Conservation (phyloP, 23 tunicate species). For the Oikopleura vanhoeffeni region DNA sequence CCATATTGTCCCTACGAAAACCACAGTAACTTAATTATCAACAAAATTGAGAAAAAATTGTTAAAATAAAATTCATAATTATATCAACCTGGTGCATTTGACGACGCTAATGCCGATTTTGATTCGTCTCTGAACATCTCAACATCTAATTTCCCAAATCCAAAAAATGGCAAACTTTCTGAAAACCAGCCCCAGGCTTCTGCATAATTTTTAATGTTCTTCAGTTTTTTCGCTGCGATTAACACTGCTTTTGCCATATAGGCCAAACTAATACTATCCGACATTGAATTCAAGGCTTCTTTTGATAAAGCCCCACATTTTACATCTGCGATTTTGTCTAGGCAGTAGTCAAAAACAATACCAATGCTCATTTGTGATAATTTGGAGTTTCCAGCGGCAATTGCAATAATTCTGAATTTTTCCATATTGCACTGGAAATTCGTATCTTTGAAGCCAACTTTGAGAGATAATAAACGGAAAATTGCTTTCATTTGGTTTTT, state of each 20-base stretch:
- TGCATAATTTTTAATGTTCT: neutral
- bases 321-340: conserved; percentile 63
- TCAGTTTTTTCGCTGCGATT: neutral
- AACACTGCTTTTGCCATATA: conserved; percentile 39
- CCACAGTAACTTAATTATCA: no score
- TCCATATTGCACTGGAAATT: conserved; percentile 75
- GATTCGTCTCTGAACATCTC: neutral
- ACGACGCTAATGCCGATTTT: neutral
- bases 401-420: conserved; percentile 33
- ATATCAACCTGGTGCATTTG: no score
- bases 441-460: conserved; percentile 70
- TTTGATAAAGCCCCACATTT: conserved; percentile 53
- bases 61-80: no score
- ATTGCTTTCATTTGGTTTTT: conserved; percentile 30
- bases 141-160: neutral
- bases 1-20: no score
- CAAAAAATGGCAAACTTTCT: neutral
- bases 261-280: conserved; percentile 43
- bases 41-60: no score
- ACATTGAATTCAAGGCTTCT: conserved; percentile 38
- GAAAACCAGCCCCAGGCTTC: neutral
- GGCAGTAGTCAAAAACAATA: conserved; percentile 27
- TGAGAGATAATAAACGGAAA: conserved; percentile 35
- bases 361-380: conserved; percentile 40
- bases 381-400: conserved; percentile 30